Conservation (phyloP, 2,888 invertebrate genomes). For the Carterocephalus palaemon region DNA sequence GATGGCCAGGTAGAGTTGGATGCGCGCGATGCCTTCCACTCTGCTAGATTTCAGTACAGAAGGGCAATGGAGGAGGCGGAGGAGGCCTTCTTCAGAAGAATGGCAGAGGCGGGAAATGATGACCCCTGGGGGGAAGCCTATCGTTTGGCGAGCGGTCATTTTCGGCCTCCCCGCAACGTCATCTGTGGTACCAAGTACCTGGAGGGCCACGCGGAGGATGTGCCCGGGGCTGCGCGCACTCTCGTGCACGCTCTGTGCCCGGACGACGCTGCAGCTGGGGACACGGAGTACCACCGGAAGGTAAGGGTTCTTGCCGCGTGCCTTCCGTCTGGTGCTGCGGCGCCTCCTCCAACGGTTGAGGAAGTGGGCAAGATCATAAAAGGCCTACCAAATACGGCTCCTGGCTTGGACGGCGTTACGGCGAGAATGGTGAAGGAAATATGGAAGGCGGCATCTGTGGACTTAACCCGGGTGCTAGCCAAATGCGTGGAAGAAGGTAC, state of each 20-base stretch:
- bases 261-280: constrained; percentile 31
- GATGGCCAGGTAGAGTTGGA: not conserved
- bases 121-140: constrained; percentile 31
- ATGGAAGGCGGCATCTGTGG: constrained; percentile 27
- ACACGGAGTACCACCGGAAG: constrained; percentile 31
- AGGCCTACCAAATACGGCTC: constrained; percentile 35
- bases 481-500: constrained; percentile 32
- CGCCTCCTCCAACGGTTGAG: constrained; percentile 15
- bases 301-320: constrained; percentile 31
- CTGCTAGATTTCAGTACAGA: constrained; percentile 9
- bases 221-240: constrained; percentile 25
- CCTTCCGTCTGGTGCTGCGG: constrained; percentile 28
- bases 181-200: constrained; percentile 23
- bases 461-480: constrained; percentile 21
- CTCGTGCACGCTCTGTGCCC: constrained; percentile 35
- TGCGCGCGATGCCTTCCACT: not conserved
- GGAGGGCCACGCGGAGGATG: constrained; percentile 10
- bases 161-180: constrained; percentile 25
- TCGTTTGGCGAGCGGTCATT: constrained; percentile 14
- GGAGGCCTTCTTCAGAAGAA: not conserved
- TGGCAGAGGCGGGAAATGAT: constrained; percentile 26
- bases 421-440: constrained; percentile 30
- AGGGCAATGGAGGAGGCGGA: constrained; percentile 22
- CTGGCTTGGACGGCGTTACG: constrained; percentile 37
- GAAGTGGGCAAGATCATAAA: constrained; percentile 27